phyloP scores from a whole-genome alignment of 2,888 invertebrate genomes.

The Biston betularia region DNA sequence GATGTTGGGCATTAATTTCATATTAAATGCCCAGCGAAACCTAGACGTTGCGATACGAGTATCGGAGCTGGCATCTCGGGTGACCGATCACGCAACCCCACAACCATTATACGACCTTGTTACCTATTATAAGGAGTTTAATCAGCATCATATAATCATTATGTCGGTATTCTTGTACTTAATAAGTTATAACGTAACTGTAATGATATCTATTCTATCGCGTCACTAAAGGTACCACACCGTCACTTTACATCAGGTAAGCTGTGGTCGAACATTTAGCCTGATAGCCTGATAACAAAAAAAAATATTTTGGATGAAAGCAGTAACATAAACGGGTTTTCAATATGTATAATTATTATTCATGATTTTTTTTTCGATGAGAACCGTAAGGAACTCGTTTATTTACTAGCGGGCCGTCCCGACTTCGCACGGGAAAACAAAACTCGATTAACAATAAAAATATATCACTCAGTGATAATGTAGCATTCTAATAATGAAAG shows the following conservation, averaged over 20 bases:
- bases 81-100: conserved; percentile 27
- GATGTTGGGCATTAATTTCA: neutral
- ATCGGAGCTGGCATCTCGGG: conserved; percentile 15
- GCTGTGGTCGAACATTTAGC: too few relatives aligned
- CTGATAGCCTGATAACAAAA: neutral
- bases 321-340: neutral
- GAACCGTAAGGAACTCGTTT: too few relatives aligned
- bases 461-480: too few relatives aligned
- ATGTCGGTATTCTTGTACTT: conserved; percentile 1
- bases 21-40: conserved; percentile 6
- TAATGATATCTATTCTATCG: neutral
- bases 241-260: too few relatives aligned
- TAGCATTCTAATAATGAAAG: too few relatives aligned
- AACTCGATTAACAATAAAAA: too few relatives aligned
- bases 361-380: too few relatives aligned
- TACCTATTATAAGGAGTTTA: conserved; percentile 9
- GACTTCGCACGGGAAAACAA: too few relatives aligned
- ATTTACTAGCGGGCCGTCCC: too few relatives aligned
- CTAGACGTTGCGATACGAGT: conserved; percentile 14
- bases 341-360: too few relatives aligned
- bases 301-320: neutral
- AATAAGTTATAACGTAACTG: neutral
- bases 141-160: neutral
- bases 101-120: conserved; percentile 16
- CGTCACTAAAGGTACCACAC: neutral